Evolutionary conservation across 2,888 invertebrate species (phyloP), one percentile per base, ranked within the genome.

Genomic region (Eledona agricola): DNA sequence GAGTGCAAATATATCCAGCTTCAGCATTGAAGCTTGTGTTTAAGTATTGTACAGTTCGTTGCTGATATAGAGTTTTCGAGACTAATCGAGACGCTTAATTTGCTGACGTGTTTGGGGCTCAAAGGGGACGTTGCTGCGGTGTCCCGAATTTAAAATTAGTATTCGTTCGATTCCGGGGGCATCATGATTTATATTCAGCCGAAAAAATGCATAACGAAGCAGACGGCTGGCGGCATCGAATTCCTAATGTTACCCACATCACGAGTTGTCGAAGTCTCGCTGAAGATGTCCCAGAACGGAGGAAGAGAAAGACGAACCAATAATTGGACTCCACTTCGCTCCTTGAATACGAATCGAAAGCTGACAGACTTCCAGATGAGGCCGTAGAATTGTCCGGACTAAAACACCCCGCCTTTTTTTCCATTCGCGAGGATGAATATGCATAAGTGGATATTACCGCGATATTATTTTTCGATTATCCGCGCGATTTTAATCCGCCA

Each of bases 181-280:
- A 17, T 51, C 51, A 50, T 52, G 57, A 57, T 59, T 57, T 54
- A 56, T 52, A 50, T 59, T 55, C 55, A 38, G 11, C 22, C 35
- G 28, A 49, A 47, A 51, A 58, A 58, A 57, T 47, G 42, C 55
- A 43, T 51, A 51, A 51, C 57, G 57, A 53, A 53, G n/a, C 22
- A 34, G 55, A 46, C 22, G 47, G 28, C 20, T 23, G 19, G n/a
- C 19, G 34, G 7, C 23, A 50, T n/a, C 22, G 52, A 52, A 52
- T 52, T 52, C 38, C 28, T 54, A 54, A 54, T 54, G 50, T 35
- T 54, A 54, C 49, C 54, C 42, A 64, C 60, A 55, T 60, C 60
- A 63, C 63, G 63, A 60, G 56, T 61, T 63, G 59, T 61, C 63
- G 63, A 63, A 61, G 59, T 57, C 60, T 58, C 51, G 51, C 51